These are phyloP conservation scores for Podarcis siculus DNA, from an alignment of 2,797 vertebrate genomes.

Conservation along the genomic window DNA sequence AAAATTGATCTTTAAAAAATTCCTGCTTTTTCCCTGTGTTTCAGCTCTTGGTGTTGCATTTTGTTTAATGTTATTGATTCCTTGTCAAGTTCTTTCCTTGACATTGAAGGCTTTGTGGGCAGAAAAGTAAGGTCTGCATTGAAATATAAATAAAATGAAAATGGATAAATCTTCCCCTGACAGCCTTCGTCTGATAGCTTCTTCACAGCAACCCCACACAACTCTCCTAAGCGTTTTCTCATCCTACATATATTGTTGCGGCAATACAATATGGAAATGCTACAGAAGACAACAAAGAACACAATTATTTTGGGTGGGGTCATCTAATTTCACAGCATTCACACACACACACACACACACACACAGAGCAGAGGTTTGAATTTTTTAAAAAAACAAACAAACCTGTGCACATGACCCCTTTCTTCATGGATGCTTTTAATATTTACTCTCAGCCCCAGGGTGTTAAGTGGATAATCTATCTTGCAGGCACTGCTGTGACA, in stretches of 20 bases:
- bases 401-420: neutral
- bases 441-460: neutral
- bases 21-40: neutral
- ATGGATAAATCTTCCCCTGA: neutral
- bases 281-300: neutral
- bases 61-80: neutral
- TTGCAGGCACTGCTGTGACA: neutral
- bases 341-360: neutral
- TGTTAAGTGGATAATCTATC: neutral
- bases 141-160: neutral
- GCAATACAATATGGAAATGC: neutral
- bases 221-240: neutral
- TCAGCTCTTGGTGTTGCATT: neutral
- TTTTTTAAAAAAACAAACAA: neutral
- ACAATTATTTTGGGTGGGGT: neutral
- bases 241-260: too few relatives aligned
- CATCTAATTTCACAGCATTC: neutral
- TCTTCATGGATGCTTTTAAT: neutral
- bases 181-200: neutral
- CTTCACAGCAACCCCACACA: neutral
- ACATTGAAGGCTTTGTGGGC: neutral
- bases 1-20: neutral
- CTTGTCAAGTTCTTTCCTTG: neutral
- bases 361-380: neutral
- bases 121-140: neutral